A percentile compares a stretch with the other conserved stretches of the same genome.
Conservation (phyloP, 2,113 vertebrate species). For the Phylloscopus trochilus region DNA sequence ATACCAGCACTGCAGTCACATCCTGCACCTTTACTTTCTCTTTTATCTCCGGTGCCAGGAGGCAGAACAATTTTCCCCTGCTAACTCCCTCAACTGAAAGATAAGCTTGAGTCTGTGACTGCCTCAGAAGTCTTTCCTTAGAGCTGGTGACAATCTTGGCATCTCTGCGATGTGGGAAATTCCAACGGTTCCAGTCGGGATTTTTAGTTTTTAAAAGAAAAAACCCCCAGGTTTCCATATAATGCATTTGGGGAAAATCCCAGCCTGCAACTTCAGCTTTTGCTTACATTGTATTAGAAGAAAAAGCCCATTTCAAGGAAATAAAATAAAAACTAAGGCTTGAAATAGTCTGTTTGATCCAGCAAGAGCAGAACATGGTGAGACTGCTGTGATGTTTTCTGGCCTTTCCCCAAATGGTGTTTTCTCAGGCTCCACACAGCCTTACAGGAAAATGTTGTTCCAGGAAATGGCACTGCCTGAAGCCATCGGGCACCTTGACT, state of each 20-base stretch:
- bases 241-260: neutral
- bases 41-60: neutral
- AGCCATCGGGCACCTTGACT: rapidly evolving
- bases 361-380: neutral
- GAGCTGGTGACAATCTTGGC: neutral
- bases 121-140: neutral
- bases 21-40: slow-evolving; percentile 11
- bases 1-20: rapidly evolving
- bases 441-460: neutral
- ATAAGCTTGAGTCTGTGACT: neutral
- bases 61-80: neutral
- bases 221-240: neutral
- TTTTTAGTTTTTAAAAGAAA: neutral
- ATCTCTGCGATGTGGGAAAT: neutral
- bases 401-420: rapidly evolving
- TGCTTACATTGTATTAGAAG: neutral
- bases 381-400: neutral
- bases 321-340: neutral
- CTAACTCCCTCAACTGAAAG: neutral
- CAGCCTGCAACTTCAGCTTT: neutral
- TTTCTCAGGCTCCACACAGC: neutral
- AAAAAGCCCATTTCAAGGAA: neutral
- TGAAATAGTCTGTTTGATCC: neutral
- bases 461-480: neutral
- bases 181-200: neutral